A percentile compares a stretch with the other conserved stretches of the same genome.
Evolutionary conservation across 1,140 invertebrate species (phyloP).

Genomic region (Penaeus japonicus): DNA sequence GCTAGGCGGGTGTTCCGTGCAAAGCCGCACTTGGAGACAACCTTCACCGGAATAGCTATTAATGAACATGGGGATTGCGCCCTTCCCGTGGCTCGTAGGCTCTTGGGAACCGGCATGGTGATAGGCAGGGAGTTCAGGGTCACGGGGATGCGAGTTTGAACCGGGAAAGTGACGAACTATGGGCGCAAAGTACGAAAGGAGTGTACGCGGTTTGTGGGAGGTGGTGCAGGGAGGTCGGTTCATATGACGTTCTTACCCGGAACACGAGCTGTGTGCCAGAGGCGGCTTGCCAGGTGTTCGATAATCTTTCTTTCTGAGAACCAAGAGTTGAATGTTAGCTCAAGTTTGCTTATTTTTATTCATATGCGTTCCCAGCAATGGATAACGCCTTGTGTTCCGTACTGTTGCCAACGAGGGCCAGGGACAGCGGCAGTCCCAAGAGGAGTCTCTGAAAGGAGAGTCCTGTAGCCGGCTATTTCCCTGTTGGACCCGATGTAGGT

Average conservation of each 20-base stretch:
- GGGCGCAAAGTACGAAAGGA: no score
- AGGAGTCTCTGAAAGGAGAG: not conserved
- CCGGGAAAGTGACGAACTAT: no score
- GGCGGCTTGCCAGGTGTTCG: conserved; percentile 47
- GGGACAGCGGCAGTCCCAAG: not conserved
- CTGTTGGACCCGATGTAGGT: conserved; percentile 47
- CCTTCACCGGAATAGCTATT: conserved; percentile 29
- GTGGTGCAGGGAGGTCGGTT: conserved; percentile 29
- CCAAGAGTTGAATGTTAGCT: not conserved
- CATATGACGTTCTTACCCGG: conserved; percentile 39
- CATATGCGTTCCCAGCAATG: no score
- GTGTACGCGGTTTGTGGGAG: not conserved
- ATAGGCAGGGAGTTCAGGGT: not conserved
- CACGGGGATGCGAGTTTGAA: no score
- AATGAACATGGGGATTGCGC: not conserved
- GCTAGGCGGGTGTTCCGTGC: conserved; percentile 39
- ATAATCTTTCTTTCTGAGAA: conserved; percentile 31
- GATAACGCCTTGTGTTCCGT: no score
- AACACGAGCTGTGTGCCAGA: conserved; percentile 40
- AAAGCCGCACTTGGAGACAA: conserved; percentile 55
- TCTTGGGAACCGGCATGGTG: not conserved
- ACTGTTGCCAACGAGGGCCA: no score
- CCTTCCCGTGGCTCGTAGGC: not conserved
- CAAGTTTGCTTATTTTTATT: no score
- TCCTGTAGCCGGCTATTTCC: conserved; percentile 33